These are phyloP conservation scores for Aegotheles bennettii DNA, from an alignment of 2,113 vertebrate genomes.

Conservation along the genomic window DNA sequence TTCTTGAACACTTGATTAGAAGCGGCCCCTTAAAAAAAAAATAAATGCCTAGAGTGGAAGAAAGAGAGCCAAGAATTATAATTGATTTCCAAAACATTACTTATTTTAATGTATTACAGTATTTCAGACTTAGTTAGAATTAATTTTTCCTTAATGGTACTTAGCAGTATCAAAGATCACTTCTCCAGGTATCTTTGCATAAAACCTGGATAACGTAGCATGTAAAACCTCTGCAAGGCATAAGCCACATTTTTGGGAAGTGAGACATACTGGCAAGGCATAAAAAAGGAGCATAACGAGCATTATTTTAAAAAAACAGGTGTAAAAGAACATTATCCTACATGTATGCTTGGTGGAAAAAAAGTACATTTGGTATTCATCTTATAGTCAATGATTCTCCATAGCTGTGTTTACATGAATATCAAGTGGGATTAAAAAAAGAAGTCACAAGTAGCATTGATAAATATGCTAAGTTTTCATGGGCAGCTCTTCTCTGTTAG, in stretches of 20 bases:
- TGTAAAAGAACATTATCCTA: neutral
- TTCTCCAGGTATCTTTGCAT: neutral
- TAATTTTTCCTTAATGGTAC: neutral
- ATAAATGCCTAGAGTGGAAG: neutral
- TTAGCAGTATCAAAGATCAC: neutral
- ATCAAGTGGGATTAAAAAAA: neutral
- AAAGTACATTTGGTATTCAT: neutral
- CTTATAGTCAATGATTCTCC: neutral
- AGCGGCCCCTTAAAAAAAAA: neutral
- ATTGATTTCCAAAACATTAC: neutral
- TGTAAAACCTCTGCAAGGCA: neutral
- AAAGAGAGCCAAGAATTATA: neutral
- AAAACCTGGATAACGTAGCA: neutral
- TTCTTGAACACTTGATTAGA: neutral
- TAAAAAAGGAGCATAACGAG: neutral
- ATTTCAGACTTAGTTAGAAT: neutral
- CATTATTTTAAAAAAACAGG: neutral
- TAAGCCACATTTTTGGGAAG: neutral
- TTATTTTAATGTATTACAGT: neutral
- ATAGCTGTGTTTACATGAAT: neutral
- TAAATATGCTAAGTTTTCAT: neutral
- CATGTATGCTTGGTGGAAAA: rapidly evolving
- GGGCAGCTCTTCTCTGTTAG: neutral
- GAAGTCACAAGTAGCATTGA: neutral
- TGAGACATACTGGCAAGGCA: neutral